Conservation (phyloP, 2,113 vertebrate species). For the Centropus unirufus region DNA sequence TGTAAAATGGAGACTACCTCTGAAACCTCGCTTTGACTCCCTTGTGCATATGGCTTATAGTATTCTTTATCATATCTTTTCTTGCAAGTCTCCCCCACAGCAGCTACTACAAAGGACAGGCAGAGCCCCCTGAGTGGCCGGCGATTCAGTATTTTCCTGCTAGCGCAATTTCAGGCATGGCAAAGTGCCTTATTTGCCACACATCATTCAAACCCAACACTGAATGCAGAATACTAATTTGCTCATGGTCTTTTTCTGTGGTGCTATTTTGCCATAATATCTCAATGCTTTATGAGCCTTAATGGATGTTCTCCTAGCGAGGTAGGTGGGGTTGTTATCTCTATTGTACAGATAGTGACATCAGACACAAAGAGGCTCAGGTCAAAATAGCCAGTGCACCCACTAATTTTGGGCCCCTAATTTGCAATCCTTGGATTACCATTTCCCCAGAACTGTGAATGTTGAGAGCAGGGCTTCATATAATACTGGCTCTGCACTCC, state of each 20-base stretch:
- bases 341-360: neutral
- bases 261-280: neutral
- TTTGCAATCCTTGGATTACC: neutral
- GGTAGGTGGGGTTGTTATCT: neutral
- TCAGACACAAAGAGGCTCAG: neutral
- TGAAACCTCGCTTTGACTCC: neutral
- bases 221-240: neutral
- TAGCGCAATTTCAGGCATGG: neutral
- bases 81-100: neutral
- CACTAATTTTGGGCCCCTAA: neutral
- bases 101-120: neutral
- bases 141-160: neutral
- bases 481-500: neutral
- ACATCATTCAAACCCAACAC: neutral
- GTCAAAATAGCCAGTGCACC: slow-evolving; percentile 8
- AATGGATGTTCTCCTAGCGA: neutral
- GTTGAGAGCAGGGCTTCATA: neutral
- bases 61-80: neutral
- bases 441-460: neutral
- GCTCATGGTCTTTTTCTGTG: neutral
- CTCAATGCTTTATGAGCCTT: neutral
- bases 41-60: neutral
- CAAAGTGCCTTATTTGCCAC: slow-evolving; percentile 20
- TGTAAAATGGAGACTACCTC: neutral
- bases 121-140: neutral